phyloP scores from a whole-genome alignment of 1,140 invertebrate genomes.

The Rhagoletis zephyria region DNA sequence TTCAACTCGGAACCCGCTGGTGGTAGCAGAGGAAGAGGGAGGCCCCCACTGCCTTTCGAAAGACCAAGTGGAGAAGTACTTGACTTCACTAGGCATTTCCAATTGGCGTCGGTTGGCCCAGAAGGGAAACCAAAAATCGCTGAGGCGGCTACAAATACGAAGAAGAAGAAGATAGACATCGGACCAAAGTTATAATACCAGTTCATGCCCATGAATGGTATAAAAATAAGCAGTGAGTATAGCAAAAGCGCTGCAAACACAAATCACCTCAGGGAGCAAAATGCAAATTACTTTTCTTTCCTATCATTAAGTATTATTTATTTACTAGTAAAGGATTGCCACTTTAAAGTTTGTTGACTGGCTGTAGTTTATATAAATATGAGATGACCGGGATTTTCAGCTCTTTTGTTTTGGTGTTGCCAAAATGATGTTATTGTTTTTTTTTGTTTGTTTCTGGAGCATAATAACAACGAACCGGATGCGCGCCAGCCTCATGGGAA shows the following conservation, averaged over 20 bases:
- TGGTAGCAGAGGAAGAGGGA: too few species aligned
- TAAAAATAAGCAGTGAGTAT: not conserved
- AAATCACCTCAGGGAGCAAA: not conserved
- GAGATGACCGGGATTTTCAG: too few species aligned
- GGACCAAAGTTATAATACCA: too few species aligned
- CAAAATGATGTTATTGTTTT: too few species aligned
- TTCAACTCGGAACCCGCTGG: too few species aligned
- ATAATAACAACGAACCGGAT: conserved; percentile 18
- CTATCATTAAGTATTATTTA: conserved; percentile 1
- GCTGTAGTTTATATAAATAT: not conserved
- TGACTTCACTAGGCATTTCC: too few species aligned
- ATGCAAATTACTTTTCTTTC: conserved; percentile 9
- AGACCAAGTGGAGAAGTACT: too few species aligned
- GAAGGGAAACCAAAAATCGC: not conserved
- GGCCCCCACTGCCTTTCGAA: too few species aligned
- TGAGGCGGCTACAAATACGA: not conserved
- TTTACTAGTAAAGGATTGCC: too few species aligned
- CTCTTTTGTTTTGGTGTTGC: too few species aligned
- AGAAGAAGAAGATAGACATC: not conserved
- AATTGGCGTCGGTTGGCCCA: too few species aligned
- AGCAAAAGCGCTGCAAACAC: not conserved
- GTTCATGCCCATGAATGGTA: too few species aligned
- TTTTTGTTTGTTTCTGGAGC: not conserved
- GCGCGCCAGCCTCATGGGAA: not conserved
- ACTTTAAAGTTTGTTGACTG: not conserved